Evolutionary conservation across 2,888 invertebrate genomes (phyloP).

Genomic region (Spodoptera littoralis): DNA sequence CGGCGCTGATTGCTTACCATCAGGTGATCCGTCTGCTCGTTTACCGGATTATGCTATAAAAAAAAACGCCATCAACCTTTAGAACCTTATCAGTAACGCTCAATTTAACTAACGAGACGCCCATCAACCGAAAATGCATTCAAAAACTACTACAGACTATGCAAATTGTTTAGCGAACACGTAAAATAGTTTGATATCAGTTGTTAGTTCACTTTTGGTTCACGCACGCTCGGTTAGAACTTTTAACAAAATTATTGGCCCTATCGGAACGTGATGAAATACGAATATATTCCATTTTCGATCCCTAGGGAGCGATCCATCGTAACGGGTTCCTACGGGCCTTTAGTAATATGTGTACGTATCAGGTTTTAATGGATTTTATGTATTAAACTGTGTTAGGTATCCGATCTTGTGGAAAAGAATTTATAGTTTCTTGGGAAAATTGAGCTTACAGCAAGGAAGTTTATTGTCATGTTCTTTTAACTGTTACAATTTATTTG

Average conservation of each 20-base stretch:
- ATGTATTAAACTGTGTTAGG: no score
- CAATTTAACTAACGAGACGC: no score
- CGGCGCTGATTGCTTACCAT: no score
- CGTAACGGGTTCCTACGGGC: constrained; percentile 13
- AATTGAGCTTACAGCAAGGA: no score
- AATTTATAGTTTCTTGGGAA: no score
- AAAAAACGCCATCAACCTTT: no score
- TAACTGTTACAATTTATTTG: no score
- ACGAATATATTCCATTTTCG: constrained; percentile 35
- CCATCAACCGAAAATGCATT: constrained; percentile 1
- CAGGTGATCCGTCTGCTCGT: no score
- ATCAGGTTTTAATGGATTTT: constrained; percentile 21
- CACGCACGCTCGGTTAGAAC: constrained; percentile 15
- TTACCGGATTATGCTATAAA: no score
- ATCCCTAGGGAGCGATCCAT: constrained; percentile 33
- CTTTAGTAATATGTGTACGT: constrained; percentile 16
- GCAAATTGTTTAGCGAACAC: not conserved
- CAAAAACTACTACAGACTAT: not conserved
- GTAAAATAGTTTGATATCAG: constrained; percentile 6
- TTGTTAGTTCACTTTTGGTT: not conserved
- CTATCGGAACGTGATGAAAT: constrained; percentile 33
- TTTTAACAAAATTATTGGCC: constrained; percentile 40
- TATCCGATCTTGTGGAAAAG: no score
- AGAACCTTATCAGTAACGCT: no score
- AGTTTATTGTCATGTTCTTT: no score